Evolutionary conservation across 2,888 invertebrate genomes (phyloP), one percentile per base, ranked within the genome.

Genomic region (Tetheella fluctuosa): DNA sequence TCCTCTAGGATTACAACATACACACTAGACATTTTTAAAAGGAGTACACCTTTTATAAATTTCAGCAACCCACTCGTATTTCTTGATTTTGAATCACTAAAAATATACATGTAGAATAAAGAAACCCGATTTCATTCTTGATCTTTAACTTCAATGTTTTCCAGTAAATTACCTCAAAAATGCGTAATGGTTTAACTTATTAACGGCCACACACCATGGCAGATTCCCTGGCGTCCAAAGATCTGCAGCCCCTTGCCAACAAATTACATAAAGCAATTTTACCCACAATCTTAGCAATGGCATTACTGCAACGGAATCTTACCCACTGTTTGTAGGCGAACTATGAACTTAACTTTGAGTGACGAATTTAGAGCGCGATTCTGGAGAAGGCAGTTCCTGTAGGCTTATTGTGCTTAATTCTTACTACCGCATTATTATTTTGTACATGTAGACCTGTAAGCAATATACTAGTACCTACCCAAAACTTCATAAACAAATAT

Each of bases 241-340:
- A 89, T 81, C 79, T 81, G 68, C 76, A 69, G 74, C 80, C 86
- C 84, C 76, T 64, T 64, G 72, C 73, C 78, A 74, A 81, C 88
- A 90, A 91, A 91, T 92, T 88, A 88, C 86, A 82, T 85, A 85
- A n/a, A 90, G 87, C 89, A 91, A 91, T 91, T 89, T 85, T 80
- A 80, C 82, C 85, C 84, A 83, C 85, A 88, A 89, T 86, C 87
- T 87, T 85, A 81, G 87, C 84, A 87, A 88, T 81, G 85, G 85
- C 85, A 88, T 88, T 88, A 88, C 80, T 85, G 84, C 85, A 82
- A 71, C 71, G 86, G 85, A 85, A 86, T 89, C 81, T 84, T 81
- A 77, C 81, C 83, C 83, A 76, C 80, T 77, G 78, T 82, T 83
- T 75, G 72, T 74, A 71, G 81, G 76, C 75, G 80, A 83, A 83